Evolutionary conservation across 2,113 vertebrate species (phyloP), one percentile per base, ranked within the genome.

Genomic region (Copsychus sechellarum): DNA sequence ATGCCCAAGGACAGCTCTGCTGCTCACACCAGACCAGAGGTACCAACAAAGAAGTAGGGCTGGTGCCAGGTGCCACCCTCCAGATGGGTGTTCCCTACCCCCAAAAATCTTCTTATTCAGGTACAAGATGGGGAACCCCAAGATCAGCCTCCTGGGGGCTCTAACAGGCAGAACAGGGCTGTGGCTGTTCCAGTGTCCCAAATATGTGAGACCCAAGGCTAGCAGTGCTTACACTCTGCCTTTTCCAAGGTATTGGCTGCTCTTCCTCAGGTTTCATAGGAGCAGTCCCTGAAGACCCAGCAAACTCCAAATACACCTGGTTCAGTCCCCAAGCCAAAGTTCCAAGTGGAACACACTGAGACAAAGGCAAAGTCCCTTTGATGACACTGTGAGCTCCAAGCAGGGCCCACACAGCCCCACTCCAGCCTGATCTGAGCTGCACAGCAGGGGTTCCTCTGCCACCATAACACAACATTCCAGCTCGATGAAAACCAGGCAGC

Each of bases 381-480:
- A 8, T 50, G 48, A 77, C 58, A 80, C n/a, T 0, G 0, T 11
- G 65, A 28, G 67, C 71, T 83, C 66, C 20, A 11, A 23, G 81
- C 66, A 5, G 50, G 47, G 81, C 53, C 48, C 74, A 51, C 50
- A 17, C 11, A 3, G 51, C 77, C 34, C 43, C 20, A 4, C 31
- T 74, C 10, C 89, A 81, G 80, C 56, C 70, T 1, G 6, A 34
- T 23, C 20, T 36, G 14, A 74, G 86, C 57, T 29, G 33, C 34
- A 2, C 3, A 6, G 51, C 24, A 57, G 60, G 92, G 33, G 72
- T 57, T 94, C 70, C 87, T 70, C 64, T 93, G 54, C 90, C 85
- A 70, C 93, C 76, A 33, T 1, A 74, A 82, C 2, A 42, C 58
- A 53, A 66, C 92, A 96, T 93, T 96, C 94, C 87, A 90, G 71